Evolutionary conservation across 1,140 invertebrate genomes (phyloP).

Genomic region (Cotesia glomerata): DNA sequence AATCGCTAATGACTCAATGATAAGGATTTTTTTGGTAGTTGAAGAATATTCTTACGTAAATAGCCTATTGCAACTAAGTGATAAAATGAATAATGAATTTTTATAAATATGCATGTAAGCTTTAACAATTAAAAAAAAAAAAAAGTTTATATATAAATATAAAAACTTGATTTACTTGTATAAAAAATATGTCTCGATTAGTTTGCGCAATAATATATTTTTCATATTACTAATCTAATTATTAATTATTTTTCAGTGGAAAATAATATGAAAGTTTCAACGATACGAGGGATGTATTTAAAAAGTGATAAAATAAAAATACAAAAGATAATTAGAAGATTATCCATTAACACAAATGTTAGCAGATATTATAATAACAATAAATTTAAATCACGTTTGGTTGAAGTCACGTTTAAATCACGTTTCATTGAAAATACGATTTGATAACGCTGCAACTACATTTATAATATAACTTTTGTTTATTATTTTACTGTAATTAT

Average conservation of each 20-base stretch:
- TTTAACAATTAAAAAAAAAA: too few relatives aligned
- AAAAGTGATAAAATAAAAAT: background rate
- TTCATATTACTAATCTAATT: background rate
- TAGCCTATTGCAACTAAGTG: too few relatives aligned
- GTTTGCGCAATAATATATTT: too few relatives aligned
- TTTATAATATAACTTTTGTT: too few relatives aligned
- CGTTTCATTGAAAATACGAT: conserved; percentile 50
- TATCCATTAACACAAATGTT: background rate
- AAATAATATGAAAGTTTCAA: background rate
- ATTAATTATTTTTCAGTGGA: background rate
- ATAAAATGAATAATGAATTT: too few relatives aligned
- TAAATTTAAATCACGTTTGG: conserved; percentile 15
- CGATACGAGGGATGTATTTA: background rate
- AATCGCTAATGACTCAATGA: too few relatives aligned
- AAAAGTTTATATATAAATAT: too few relatives aligned
- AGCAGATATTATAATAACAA: background rate
- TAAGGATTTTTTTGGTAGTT: background rate
- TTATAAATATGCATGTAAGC: too few relatives aligned
- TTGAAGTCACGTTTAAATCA: conserved; percentile 58
- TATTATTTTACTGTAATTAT: conserved; percentile 15
- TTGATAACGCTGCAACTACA: conserved; percentile 30
- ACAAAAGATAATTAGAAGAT: background rate
- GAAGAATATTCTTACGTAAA: too few relatives aligned
- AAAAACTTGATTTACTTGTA: too few relatives aligned
- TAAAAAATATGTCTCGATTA: too few relatives aligned